phyloP scores from a whole-genome alignment of 2,113 vertebrate species.

The Ophthalmolycus amberensis region DNA sequence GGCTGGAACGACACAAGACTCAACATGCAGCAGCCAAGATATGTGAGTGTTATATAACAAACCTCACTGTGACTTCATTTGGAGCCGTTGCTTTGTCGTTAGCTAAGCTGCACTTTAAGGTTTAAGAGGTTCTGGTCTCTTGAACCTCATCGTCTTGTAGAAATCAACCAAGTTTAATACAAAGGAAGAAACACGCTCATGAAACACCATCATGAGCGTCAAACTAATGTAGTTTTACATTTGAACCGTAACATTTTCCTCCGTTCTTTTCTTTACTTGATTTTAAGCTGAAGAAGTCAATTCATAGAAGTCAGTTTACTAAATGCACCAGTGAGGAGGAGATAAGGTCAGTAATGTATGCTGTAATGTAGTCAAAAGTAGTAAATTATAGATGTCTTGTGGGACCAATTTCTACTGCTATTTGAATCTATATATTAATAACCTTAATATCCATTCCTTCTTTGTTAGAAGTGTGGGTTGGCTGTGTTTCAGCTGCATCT shows the following conservation, averaged over 20 bases:
- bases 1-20: constrained; percentile 45
- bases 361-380: background rate
- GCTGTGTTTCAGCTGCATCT: background rate
- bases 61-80: no score
- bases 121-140: background rate
- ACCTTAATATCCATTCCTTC: background rate
- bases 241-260: background rate
- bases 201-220: background rate
- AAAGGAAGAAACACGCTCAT: background rate
- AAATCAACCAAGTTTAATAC: background rate
- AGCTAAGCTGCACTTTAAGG: background rate
- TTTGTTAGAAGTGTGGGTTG: background rate
- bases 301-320: background rate
- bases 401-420: background rate
- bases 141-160: background rate
- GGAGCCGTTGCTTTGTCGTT: background rate
- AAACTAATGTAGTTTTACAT: background rate
- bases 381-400: background rate
- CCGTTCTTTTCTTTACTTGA: background rate
- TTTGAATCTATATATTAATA: background rate
- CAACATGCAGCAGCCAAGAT: constrained; percentile 57
- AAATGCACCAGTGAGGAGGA: no score
- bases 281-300: background rate
- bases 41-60: constrained; percentile 62
- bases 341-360: background rate